Evolutionary conservation across 2,888 invertebrate genomes (phyloP).

Genomic region (Lumbricus terrestris): DNA sequence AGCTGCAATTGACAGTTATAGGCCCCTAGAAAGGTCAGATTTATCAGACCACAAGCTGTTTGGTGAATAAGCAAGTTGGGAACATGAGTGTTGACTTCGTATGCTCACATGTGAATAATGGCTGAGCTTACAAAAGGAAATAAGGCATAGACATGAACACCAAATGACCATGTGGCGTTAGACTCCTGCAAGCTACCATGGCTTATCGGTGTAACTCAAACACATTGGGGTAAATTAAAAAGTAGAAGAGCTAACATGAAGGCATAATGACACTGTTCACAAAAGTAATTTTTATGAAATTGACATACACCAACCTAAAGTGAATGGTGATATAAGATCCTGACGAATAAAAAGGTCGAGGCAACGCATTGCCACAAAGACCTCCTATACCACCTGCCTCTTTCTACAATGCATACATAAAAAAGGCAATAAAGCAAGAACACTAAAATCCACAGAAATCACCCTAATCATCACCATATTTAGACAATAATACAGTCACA

Average conservation of each 20-base stretch:
- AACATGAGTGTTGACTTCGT: neutral
- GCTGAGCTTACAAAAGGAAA: neutral
- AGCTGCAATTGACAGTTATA: neutral
- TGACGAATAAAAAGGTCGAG: slow-evolving; percentile 49
- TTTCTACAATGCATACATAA: slow-evolving; percentile 42
- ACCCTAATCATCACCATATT: too few species aligned
- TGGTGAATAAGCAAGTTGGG: neutral
- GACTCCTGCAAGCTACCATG: neutral
- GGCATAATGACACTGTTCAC: neutral
- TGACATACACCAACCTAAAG: slow-evolving; percentile 49
- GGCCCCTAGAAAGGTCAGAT: neutral
- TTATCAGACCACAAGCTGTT: neutral
- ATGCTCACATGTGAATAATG: neutral
- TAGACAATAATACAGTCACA: too few species aligned
- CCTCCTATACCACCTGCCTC: slow-evolving; percentile 54
- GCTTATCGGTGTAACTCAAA: neutral
- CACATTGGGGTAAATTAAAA: neutral
- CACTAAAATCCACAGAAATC: neutral
- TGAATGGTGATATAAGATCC: slow-evolving; percentile 52
- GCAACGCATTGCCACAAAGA: slow-evolving; percentile 50
- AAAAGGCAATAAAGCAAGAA: neutral
- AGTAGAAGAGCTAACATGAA: neutral
- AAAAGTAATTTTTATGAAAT: neutral
- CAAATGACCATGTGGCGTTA: neutral
- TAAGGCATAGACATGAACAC: neutral